Evolutionary conservation across 1,140 invertebrate genomes (phyloP).

Genomic region (Lordiphosa stackelbergi): DNA sequence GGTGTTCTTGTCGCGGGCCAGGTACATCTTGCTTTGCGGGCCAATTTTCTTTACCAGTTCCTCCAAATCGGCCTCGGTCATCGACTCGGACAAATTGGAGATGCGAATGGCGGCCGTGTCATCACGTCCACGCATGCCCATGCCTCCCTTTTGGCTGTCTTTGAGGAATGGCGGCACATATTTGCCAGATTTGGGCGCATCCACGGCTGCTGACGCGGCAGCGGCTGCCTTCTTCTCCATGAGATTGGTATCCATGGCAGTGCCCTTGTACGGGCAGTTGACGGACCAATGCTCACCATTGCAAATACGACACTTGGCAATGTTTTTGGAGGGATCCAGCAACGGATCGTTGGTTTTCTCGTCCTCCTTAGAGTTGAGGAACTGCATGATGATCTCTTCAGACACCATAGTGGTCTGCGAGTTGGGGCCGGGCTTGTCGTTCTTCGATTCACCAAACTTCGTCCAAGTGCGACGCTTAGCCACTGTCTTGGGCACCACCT

Average conservation of each 20-base stretch:
- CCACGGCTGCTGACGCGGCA: slow-evolving; percentile 63
- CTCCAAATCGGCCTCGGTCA: slow-evolving; percentile 95
- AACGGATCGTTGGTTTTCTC: slow-evolving; percentile 89
- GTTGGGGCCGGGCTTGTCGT: slow-evolving; percentile 96
- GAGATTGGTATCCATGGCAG: slow-evolving; percentile 82
- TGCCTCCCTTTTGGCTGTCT: slow-evolving; percentile 86
- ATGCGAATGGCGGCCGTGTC: slow-evolving; percentile 95
- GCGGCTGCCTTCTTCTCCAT: slow-evolving; percentile 76
- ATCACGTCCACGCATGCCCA: slow-evolving; percentile 84
- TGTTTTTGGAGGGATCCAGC: slow-evolving; percentile 78
- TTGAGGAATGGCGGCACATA: slow-evolving; percentile 93
- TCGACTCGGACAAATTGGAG: slow-evolving; percentile 97
- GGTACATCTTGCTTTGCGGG: slow-evolving; percentile 86
- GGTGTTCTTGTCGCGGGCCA: slow-evolving; percentile 91
- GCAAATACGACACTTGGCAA: slow-evolving; percentile 96
- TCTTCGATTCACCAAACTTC: slow-evolving; percentile 94
- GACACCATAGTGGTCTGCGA: slow-evolving; percentile 96
- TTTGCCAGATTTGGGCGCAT: slow-evolving; percentile 80
- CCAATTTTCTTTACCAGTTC: slow-evolving; percentile 89
- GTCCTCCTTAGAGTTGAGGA: slow-evolving; percentile 91
- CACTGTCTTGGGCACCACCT: slow-evolving; percentile 94
- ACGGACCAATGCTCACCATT: slow-evolving; percentile 98
- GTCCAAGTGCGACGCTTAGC: slow-evolving; percentile 94
- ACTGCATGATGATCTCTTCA: slow-evolving; percentile 98
- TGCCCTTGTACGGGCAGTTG: slow-evolving; percentile 97